Conservation (phyloP, 2,797 vertebrate species). For the Morus bassanus region DNA sequence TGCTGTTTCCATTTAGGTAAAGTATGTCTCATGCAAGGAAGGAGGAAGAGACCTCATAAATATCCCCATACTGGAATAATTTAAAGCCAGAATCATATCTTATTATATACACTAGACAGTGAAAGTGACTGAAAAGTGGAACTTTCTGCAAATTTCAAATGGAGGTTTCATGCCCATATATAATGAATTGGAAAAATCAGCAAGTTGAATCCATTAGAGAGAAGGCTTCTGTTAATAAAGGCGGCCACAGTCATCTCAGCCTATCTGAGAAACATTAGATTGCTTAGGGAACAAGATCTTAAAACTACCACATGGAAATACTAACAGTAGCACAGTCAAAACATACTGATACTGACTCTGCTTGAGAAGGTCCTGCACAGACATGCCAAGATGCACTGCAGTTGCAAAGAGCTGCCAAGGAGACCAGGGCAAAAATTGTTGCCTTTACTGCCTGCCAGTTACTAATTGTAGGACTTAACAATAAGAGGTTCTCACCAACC, state of each 20-base stretch:
- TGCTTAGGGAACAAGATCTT: background rate
- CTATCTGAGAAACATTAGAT: background rate
- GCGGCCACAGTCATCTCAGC: background rate
- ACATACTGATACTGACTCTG: background rate
- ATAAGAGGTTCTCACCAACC: background rate
- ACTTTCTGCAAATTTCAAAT: background rate
- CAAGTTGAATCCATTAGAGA: background rate
- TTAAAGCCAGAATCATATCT: background rate
- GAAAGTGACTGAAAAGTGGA: background rate
- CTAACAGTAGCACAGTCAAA: background rate
- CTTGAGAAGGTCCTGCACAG: background rate
- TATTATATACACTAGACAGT: background rate
- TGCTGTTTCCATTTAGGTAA: background rate
- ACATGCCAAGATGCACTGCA: background rate
- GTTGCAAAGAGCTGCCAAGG: background rate
- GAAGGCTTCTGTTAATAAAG: background rate
- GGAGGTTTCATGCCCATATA: fast-evolving
- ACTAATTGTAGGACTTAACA: background rate
- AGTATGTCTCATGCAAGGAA: background rate
- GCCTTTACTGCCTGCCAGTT: background rate
- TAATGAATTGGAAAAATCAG: background rate
- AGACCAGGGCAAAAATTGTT: background rate
- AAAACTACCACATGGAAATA: background rate
- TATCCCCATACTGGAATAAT: background rate
- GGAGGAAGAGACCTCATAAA: background rate